Percentiles rank a stretch among this genome's conserved stretches.
Evolutionary conservation across 2,888 invertebrate genomes (phyloP).

Genomic region (Tillus elongatus): DNA sequence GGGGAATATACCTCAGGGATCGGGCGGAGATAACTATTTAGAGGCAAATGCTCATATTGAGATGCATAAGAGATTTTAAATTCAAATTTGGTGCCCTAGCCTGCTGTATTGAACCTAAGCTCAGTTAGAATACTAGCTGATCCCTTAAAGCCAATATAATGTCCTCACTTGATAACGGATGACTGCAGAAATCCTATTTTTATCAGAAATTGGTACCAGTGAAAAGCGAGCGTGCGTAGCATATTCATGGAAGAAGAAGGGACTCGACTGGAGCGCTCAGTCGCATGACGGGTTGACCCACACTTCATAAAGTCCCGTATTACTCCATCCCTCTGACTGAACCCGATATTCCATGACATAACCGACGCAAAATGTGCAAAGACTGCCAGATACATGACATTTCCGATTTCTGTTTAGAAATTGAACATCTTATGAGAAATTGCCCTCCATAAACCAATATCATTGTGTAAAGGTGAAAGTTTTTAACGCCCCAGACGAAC

Average conservation of each 20-base stretch:
- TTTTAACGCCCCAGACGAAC: too few species aligned
- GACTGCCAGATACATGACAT: slow-evolving; percentile 12
- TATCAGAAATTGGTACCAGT: slow-evolving; percentile 22
- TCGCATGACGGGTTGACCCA: slow-evolving; percentile 17
- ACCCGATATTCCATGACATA: slow-evolving; percentile 17
- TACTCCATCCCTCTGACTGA: slow-evolving; percentile 12
- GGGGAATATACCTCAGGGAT: too few species aligned
- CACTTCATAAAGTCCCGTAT: slow-evolving; percentile 16
- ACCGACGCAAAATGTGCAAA: slow-evolving; percentile 15
- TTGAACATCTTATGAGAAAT: not conserved
- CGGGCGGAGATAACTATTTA: slow-evolving; percentile 17
- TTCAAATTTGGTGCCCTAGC: slow-evolving; percentile 20
- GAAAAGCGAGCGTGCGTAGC: slow-evolving; percentile 21
- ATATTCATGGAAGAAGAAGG: slow-evolving; percentile 17
- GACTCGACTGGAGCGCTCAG: not conserved
- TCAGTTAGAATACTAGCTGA: slow-evolving; percentile 19
- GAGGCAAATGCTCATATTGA: slow-evolving; percentile 20
- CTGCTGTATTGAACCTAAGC: slow-evolving; percentile 20
- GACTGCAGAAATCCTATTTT: slow-evolving; percentile 22
- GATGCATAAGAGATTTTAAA: slow-evolving; percentile 20
- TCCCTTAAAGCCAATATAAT: slow-evolving; percentile 21
- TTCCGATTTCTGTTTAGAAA: slow-evolving; percentile 11
- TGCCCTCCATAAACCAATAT: not conserved
- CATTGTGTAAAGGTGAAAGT: too few species aligned
- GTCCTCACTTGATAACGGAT: slow-evolving; percentile 21